Conservation (phyloP, 1,140 invertebrate genomes). For the Samia ricini region DNA sequence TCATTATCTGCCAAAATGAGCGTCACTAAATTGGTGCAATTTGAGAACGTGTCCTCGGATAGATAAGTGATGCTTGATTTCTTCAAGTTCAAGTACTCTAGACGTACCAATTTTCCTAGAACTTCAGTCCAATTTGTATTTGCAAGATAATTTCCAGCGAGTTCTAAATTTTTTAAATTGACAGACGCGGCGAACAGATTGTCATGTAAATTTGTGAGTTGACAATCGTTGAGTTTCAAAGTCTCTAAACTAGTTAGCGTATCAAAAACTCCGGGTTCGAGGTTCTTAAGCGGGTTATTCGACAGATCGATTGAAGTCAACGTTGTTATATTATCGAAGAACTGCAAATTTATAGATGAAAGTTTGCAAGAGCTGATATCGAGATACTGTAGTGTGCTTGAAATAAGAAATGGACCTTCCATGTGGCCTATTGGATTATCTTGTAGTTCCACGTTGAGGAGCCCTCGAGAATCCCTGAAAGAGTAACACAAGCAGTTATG, state of each 20-base stretch:
- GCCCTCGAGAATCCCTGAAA: constrained; percentile 82
- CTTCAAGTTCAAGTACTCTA: constrained; percentile 82
- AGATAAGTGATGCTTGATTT: constrained; percentile 80
- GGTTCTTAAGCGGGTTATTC: constrained; percentile 80
- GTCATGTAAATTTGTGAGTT: constrained; percentile 79
- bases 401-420: constrained; percentile 82
- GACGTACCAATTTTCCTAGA: constrained; percentile 77
- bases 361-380: constrained; percentile 83
- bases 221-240: constrained; percentile 82
- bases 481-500: constrained; percentile 17
- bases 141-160: constrained; percentile 80
- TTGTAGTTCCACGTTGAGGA: constrained; percentile 84
- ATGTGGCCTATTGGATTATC: constrained; percentile 81
- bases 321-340: constrained; percentile 83
- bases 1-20: constrained; percentile 83
- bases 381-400: constrained; percentile 81
- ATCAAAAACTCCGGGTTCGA: constrained; percentile 80
- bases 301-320: constrained; percentile 83
- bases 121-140: constrained; percentile 80
- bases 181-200: constrained; percentile 78
- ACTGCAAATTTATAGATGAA: constrained; percentile 78
- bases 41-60: constrained; percentile 82
- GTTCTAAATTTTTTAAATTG: constrained; percentile 82
- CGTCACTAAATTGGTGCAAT: constrained; percentile 82
- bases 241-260: constrained; percentile 81